These are phyloP conservation scores for Puntigrus tetrazona DNA, from an alignment of 2,113 vertebrate species.

Conservation along the genomic window DNA sequence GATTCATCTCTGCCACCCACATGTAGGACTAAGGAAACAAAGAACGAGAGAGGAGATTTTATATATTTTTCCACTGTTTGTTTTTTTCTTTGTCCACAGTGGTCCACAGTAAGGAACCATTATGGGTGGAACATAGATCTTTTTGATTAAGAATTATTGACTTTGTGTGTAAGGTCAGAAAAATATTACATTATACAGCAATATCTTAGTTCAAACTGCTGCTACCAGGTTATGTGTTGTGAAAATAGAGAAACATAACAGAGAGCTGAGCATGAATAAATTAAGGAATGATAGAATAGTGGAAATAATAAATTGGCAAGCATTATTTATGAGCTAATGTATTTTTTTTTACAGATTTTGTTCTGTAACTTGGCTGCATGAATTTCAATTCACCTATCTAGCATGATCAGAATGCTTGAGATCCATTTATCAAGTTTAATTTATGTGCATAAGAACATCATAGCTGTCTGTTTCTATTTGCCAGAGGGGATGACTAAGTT, in stretches of 20 bases:
- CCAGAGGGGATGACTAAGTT: constrained; percentile 72
- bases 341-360: background rate
- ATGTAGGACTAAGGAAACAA: constrained; percentile 52
- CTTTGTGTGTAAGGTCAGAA: constrained; percentile 77
- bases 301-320: background rate
- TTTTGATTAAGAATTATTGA: constrained; percentile 78
- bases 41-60: constrained; percentile 11
- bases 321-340: background rate
- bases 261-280: background rate
- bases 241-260: constrained; percentile 57
- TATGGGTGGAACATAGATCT: constrained; percentile 57
- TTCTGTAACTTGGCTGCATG: background rate
- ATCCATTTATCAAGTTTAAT: background rate
- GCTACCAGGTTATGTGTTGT: constrained; percentile 71
- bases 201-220: constrained; percentile 72
- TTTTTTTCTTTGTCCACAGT: constrained; percentile 29
- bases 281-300: background rate
- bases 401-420: background rate
- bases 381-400: background rate
- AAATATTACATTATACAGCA: constrained; percentile 83
- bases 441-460: constrained; percentile 51
- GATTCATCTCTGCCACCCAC: constrained; percentile 65
- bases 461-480: constrained; percentile 76
- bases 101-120: constrained; percentile 53
- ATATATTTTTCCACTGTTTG: constrained; percentile 32